Evolutionary conservation across 2,888 invertebrate genomes (phyloP), one percentile per base, ranked within the genome.

Genomic region (Agrilus cyanescens): DNA sequence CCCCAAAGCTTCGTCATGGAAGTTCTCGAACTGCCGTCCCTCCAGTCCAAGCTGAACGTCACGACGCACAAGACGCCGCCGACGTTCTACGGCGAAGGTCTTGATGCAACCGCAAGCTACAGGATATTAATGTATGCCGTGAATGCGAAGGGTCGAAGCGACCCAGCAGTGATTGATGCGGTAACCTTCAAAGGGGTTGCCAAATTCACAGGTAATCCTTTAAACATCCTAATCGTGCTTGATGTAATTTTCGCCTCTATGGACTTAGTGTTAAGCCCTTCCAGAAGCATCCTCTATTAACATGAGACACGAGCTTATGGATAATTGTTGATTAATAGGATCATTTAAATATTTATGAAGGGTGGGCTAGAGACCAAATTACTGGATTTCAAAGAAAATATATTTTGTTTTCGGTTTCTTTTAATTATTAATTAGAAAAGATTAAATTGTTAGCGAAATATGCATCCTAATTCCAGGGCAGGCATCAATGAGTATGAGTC

Each of bases 1-100:
- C 88, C 88, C 4, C 90, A 90, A 67, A 81, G 80, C 57, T 90
- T 90, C 68, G 75, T 86, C 48, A 78, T 87, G 76, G 85, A 87
- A 62, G 69, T 87, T 40, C 71, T 85, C 39, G 85, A 86, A 59
- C 63, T 85, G 50, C 82, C 82, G 2, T 75, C 76, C 25, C 66
- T 82, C 53, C 68, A 70, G 43, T 60, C 73, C 12, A 71, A 75
- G 32, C 71, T 76, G 63, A 81, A 81, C 58, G 73, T 81, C 6
- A 75, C 78, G 6, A 76, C 75, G 0, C 68, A 75, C 53, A 68
- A 73, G 41, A 75, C 74, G 16, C 81, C 82, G 1, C 81, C 82
- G 1, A 71, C 69, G 57, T 84, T 82, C 68, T 78, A 76, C 59
- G 75, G 79, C 43, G 75, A 75, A 49, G 82, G 78, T 30, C 72